phyloP scores from a whole-genome alignment of 2,888 invertebrate species.

The Sphaeridia pumilis region DNA sequence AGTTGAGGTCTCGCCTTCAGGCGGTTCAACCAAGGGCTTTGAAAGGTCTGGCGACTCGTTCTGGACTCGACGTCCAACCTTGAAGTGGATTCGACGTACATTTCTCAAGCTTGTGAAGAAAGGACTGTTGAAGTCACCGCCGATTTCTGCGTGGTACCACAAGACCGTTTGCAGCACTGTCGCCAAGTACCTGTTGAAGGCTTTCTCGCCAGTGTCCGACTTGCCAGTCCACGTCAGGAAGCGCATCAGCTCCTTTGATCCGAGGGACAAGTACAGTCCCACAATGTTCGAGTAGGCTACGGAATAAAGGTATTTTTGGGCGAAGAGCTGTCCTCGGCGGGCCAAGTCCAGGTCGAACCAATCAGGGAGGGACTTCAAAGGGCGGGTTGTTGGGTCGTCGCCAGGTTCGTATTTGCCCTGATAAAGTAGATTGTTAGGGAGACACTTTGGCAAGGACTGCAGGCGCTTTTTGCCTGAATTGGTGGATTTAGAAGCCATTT shows the following conservation, averaged over 20 bases:
- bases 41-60: constrained; percentile 12
- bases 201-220: constrained; percentile 43
- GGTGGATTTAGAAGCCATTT: no score
- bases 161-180: constrained; percentile 42
- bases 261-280: constrained; percentile 41
- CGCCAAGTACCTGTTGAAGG: constrained; percentile 43
- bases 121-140: constrained; percentile 37
- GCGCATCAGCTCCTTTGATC: constrained; percentile 40
- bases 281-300: constrained; percentile 40
- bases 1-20: background rate
- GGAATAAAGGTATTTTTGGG: constrained; percentile 39
- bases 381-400: background rate
- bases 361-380: constrained; percentile 37
- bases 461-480: no score
- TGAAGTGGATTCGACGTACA: constrained; percentile 41
- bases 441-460: no score
- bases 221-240: constrained; percentile 44
- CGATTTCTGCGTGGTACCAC: constrained; percentile 46
- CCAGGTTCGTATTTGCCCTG: constrained; percentile 9
- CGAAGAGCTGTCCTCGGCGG: constrained; percentile 43
- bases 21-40: background rate
- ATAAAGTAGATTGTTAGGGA: background rate
- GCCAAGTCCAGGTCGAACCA: constrained; percentile 43
- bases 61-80: constrained; percentile 40
- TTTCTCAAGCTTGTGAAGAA: constrained; percentile 42